Evolutionary conservation across 1,140 invertebrate genomes (phyloP).

Genomic region (Mycetomoellerius zeteki): DNA sequence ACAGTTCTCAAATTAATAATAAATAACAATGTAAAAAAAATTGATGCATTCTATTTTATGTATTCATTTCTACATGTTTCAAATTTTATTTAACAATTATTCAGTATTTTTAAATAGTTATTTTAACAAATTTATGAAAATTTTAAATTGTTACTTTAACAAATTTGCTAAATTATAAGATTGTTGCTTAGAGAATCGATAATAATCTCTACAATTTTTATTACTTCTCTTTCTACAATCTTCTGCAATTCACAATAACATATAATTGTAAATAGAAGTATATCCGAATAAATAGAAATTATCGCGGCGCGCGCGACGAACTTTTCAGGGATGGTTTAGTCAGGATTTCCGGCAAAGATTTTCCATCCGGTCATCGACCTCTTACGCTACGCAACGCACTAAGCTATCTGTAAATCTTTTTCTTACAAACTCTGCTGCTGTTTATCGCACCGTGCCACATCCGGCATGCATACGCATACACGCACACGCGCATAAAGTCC

Average conservation of each 20-base stretch:
- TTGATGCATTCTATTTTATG: background rate
- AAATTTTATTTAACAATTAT: slow-evolving; percentile 5
- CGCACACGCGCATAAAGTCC: background rate
- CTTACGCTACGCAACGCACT: slow-evolving; percentile 14
- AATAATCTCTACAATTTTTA: background rate
- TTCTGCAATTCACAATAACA: background rate
- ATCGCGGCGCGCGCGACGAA: background rate
- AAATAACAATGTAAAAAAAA: background rate
- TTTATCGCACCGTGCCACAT: slow-evolving; percentile 42
- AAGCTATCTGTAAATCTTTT: slow-evolving; percentile 54
- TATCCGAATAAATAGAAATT: background rate
- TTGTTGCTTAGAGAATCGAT: background rate
- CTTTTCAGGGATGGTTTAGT: background rate
- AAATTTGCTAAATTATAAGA: background rate
- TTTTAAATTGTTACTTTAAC: too few species aligned
- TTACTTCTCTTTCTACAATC: background rate
- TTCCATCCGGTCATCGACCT: slow-evolving; percentile 48
- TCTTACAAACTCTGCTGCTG: slow-evolving; percentile 32
- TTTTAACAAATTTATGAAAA: background rate
- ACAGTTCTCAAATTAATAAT: background rate
- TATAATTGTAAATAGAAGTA: slow-evolving; percentile 1
- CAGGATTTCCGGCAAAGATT: slow-evolving; percentile 27
- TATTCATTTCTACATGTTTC: background rate
- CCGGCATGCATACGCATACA: background rate
- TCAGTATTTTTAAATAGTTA: background rate